These are phyloP conservation scores for Erynnis tages DNA, from an alignment of 2,888 invertebrate species.

Conservation along the genomic window DNA sequence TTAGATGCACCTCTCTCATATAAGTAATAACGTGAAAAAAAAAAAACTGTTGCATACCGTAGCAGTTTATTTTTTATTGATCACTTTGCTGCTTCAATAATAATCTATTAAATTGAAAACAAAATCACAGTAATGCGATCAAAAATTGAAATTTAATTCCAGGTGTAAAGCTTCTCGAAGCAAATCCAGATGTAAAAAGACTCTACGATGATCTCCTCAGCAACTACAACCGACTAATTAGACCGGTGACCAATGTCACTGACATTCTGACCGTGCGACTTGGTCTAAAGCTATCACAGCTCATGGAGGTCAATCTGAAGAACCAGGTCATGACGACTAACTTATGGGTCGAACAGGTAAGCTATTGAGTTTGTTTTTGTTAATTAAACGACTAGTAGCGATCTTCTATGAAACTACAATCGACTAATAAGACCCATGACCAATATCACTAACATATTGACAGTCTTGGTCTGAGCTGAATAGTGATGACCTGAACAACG, in stretches of 20 bases:
- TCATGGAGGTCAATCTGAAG: slow-evolving; percentile 95
- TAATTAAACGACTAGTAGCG: too few relatives aligned
- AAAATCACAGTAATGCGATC: too few relatives aligned
- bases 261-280: slow-evolving; percentile 96
- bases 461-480: too few relatives aligned
- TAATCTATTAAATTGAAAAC: too few relatives aligned
- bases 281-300: slow-evolving; percentile 93
- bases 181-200: slow-evolving; percentile 96
- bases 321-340: slow-evolving; percentile 98
- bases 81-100: too few relatives aligned
- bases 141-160: slow-evolving; percentile 34
- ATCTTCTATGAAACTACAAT: too few relatives aligned
- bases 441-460: too few relatives aligned
- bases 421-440: too few relatives aligned
- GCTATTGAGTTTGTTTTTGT: too few relatives aligned
- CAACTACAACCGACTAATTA: slow-evolving; percentile 96
- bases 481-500: too few relatives aligned
- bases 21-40: not conserved
- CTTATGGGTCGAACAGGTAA: slow-evolving; percentile 95
- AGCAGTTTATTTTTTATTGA: too few relatives aligned
- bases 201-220: slow-evolving; percentile 97
- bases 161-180: slow-evolving; percentile 83
- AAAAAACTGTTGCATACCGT: not conserved
- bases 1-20: too few relatives aligned
- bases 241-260: slow-evolving; percentile 95